Evolutionary conservation across 2,113 vertebrate genomes (phyloP), one percentile per base, ranked within the genome.

Genomic region (Poecilia latipinna): DNA sequence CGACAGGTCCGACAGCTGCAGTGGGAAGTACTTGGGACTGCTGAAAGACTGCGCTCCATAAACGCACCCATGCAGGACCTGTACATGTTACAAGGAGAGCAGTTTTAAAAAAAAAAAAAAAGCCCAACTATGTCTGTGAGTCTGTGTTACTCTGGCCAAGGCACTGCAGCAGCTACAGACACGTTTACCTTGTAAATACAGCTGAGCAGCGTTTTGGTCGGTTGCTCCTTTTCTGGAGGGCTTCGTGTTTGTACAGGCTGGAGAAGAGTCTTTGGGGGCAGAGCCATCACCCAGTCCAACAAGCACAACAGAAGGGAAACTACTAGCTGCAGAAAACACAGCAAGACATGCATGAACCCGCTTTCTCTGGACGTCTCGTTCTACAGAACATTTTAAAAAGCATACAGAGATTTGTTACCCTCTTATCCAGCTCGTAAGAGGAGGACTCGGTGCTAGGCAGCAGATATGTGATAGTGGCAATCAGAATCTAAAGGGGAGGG

Each of bases 281-380:
- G 94, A 64, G 97, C 97, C 98, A 99, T 99, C 85, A 97, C 96
- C 98, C 98, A 99, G 88, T 99, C 98, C 95, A 99, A 78, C 82
- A 99, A 94, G 85, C 97, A 99, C 78, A 99, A 90, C 92, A 99
- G 95, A 79, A 99, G 93, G 69, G 97, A 98, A 70, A 99, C 98
- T 10, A 99, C 97, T 93, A 99, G 93, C 98, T 99, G 75, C 29
- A 69, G 78, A 31, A 71, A n/a, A 82, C 68, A 82, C 51, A 57
- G 51, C 51, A 39, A 62, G 0, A 37, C 11, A 42, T 8, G 1
- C 42, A 61, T 13, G 10, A 12, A 12, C 6, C 72, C 28, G 51
- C 1, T 62, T 29, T 35, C 15, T 1, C 42, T 13, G 19, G 1
- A 29, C 37, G 74, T 0, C 1, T 2, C 51, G 37, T 15, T 7